These are phyloP conservation scores for Lagopus leucura DNA, from an alignment of 2,113 vertebrate species.

Conservation along the genomic window DNA sequence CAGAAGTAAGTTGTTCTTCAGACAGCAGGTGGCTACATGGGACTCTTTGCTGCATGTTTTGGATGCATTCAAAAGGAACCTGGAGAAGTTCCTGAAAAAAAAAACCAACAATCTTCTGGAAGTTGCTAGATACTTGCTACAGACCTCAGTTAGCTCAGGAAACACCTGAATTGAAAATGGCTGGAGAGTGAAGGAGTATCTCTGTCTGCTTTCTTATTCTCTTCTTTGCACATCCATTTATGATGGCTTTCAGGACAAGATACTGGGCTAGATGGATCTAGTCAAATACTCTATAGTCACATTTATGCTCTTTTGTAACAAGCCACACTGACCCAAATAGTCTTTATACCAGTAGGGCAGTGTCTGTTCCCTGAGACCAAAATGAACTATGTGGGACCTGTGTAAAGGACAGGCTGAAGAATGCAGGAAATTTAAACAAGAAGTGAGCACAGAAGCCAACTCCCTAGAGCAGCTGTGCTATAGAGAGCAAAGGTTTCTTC, in stretches of 20 bases:
- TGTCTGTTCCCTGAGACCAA: slow-evolving; percentile 36
- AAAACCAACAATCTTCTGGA: not conserved
- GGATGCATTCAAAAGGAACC: not conserved
- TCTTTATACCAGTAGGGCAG: slow-evolving; percentile 27
- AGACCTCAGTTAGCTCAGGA: not conserved
- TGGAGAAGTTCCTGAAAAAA: not conserved
- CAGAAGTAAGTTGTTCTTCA: not conserved
- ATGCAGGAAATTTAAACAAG: slow-evolving; percentile 27
- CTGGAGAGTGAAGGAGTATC: not conserved
- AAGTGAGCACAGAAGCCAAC: slow-evolving; percentile 6
- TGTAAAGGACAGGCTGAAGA: slow-evolving; percentile 18
- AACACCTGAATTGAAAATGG: not conserved
- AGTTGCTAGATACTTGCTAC: not conserved
- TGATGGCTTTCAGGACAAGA: not conserved
- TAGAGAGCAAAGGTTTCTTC: not conserved
- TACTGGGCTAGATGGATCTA: not conserved
- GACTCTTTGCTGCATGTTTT: not conserved
- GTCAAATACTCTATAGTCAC: not conserved
- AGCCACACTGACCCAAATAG: not conserved
- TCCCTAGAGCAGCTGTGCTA: not conserved
- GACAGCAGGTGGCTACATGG: not conserved
- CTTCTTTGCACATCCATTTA: not conserved
- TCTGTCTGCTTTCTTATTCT: not conserved
- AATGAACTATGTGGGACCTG: slow-evolving; percentile 33
- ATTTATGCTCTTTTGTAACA: not conserved